Conservation (phyloP, 1,140 invertebrate species). For the Hesperophylax magnus region DNA sequence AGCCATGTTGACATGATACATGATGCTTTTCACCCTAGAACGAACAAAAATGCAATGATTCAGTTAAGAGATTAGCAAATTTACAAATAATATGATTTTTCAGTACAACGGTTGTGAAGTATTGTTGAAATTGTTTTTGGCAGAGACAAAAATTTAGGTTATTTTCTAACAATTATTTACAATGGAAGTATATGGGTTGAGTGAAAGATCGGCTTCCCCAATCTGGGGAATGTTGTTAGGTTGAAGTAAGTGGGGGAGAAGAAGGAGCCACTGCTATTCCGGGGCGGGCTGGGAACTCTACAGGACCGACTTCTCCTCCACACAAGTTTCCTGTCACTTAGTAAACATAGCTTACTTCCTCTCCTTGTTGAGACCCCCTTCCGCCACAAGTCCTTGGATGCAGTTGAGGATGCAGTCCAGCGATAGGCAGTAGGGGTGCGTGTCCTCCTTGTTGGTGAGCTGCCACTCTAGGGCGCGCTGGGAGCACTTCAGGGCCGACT, state of each 20-base stretch:
- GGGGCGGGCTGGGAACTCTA: no score
- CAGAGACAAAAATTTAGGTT: no score
- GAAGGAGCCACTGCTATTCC: no score
- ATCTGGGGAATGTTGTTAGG: no score
- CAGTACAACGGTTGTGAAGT: background rate
- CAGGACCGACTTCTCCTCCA: no score
- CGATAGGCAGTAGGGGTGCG: slow-evolving; percentile 74
- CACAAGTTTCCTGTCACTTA: no score
- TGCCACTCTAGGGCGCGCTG: slow-evolving; percentile 69
- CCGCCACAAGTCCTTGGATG: slow-evolving; percentile 62
- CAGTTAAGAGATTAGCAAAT: slow-evolving; percentile 48
- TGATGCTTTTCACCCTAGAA: slow-evolving; percentile 59
- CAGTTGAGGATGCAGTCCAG: slow-evolving; percentile 70
- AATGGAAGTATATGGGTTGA: no score
- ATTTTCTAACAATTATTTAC: background rate
- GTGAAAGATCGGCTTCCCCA: no score
- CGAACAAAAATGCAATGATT: background rate
- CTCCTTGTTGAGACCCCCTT: slow-evolving; percentile 60
- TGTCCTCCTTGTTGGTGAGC: slow-evolving; percentile 59
- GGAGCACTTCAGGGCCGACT: slow-evolving; percentile 64
- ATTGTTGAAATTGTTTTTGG: background rate
- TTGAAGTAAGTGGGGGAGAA: no score
- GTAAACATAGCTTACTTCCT: slow-evolving; percentile 61
- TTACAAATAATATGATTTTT: background rate
- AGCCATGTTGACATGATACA: slow-evolving; percentile 58